A percentile compares a stretch with the other conserved stretches of the same genome.
phyloP scores from a whole-genome alignment of 2,888 invertebrate species.

The Notodonta ziczac region DNA sequence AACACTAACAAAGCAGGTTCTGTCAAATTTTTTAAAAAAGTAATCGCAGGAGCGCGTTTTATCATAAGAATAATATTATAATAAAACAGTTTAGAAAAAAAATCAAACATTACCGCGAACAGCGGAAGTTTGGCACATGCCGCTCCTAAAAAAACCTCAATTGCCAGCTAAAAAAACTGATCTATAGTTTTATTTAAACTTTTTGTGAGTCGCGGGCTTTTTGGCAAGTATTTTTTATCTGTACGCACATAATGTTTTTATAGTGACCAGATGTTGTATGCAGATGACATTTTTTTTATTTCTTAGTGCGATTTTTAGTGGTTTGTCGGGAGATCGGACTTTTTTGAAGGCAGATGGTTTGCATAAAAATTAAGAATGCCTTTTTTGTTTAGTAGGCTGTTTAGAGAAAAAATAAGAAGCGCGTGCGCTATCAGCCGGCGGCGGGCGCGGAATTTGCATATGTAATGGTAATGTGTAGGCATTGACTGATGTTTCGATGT shows the following conservation, averaged over 20 bases:
- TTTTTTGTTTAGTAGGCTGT: conserved; percentile 48
- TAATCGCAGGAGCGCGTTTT: conserved; percentile 18
- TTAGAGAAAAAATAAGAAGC: conserved; percentile 39
- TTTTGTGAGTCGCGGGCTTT: conserved; percentile 61
- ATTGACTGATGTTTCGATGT: conserved; percentile 13
- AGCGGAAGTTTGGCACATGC: conserved; percentile 77
- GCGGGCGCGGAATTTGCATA: conserved; percentile 36
- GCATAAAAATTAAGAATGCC: conserved; percentile 59
- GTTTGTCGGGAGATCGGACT: conserved; percentile 62
- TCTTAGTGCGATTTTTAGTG: conserved; percentile 78
- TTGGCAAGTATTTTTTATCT: conserved; percentile 70
- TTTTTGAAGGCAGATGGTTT: conserved; percentile 78
- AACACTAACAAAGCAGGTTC: not conserved
- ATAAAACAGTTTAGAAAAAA: conserved; percentile 29
- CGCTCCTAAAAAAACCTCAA: conserved; percentile 58
- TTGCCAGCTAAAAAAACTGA: conserved; percentile 50
- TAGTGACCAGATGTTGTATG: conserved; percentile 81
- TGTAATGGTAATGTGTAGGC: conserved; percentile 18
- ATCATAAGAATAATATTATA: conserved; percentile 27
- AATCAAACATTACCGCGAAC: conserved; percentile 29
- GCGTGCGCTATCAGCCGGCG: conserved; percentile 44
- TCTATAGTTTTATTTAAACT: conserved; percentile 58
- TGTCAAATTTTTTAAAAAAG: conserved; percentile 10
- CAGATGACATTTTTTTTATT: conserved; percentile 81
- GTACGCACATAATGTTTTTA: conserved; percentile 65